Evolutionary conservation across 2,888 invertebrate genomes (phyloP).

Genomic region (Sesia bembeciformis): DNA sequence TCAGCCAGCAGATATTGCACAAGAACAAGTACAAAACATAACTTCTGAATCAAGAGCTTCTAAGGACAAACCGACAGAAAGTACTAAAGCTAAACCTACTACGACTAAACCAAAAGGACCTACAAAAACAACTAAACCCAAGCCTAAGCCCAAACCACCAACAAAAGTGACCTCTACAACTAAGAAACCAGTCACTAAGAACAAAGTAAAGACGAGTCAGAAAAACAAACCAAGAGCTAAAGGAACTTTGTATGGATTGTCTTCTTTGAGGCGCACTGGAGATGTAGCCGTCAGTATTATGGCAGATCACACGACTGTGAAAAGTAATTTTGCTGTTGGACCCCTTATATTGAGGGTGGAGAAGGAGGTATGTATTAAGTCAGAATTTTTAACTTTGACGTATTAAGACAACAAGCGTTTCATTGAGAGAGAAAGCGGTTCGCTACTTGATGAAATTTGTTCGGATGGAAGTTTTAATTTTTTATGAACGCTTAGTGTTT

Average conservation of each 20-base stretch:
- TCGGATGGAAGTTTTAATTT: not conserved
- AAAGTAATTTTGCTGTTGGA: constrained; percentile 86
- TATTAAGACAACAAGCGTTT: not conserved
- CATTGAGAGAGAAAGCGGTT: not conserved
- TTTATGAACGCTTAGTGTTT: not conserved
- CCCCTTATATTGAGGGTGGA: constrained; percentile 86
- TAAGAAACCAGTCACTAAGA: constrained; percentile 44
- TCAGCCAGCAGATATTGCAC: constrained; percentile 13
- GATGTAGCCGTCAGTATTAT: constrained; percentile 87
- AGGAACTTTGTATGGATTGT: constrained; percentile 86
- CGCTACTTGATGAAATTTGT: not conserved
- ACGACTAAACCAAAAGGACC: constrained; percentile 26
- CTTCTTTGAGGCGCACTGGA: constrained; percentile 84
- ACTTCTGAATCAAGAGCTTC: constrained; percentile 38
- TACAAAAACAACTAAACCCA: constrained; percentile 36
- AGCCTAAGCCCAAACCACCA: constrained; percentile 31
- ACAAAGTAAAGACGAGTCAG: constrained; percentile 49
- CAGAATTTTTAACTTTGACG: not conserved
- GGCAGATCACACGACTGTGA: constrained; percentile 86
- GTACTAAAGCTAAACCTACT: constrained; percentile 49
- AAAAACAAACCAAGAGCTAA: constrained; percentile 79
- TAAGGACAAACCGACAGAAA: constrained; percentile 37
- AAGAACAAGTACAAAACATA: constrained; percentile 15
- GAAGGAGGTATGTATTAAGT: constrained; percentile 73
- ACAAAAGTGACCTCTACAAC: constrained; percentile 28